Evolutionary conservation across 2,113 vertebrate genomes (phyloP), one percentile per base, ranked within the genome.

Genomic region (Brachyhypopomus occidentalis): DNA sequence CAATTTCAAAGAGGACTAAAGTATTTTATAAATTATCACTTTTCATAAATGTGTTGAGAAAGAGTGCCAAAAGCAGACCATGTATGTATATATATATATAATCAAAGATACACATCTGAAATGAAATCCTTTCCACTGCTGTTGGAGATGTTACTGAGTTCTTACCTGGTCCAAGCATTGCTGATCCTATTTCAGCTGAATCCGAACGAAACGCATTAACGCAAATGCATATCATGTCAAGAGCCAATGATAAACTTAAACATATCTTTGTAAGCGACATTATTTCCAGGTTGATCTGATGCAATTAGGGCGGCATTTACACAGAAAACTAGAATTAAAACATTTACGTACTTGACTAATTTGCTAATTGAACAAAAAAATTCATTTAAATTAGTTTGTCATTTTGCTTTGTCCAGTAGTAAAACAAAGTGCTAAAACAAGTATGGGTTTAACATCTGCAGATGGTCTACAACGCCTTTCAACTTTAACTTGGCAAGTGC

Each of bases 91-190:
- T 14, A 52, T 52, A 5, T 2, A 14, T 52, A 52, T 52, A 52
- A 62, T 67, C 22, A 52, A 41, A 45, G n/a, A n/a, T n/a, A 2
- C n/a, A 72, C 38, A 11, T 2, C 0, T 45, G 14, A 22, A 4
- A 41, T 58, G 6, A 34, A 17, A 8, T 20, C 5, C 11, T 5
- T 56, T 6, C 16, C 2, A 34, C 14, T 19, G 25, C 17, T 74
- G 25, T 58, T 79, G 25, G 36, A 48, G 55, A 63, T 25, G 8
- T 23, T 41, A 41, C 22, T 59, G 5, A 25, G n/a, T 11, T 75
- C 83, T 88, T 85, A 88, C 87, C 87, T 81, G 77, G n/a, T 8
- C 59, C 59, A 17, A 30, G 63, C 41, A 27, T 67, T 14, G 80
- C 84, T 25, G 84, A 86, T 41, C 84, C 84, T 1, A 60, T 38